Conservation (phyloP, 2,888 invertebrate genomes). For the Ophion obscuratus region DNA sequence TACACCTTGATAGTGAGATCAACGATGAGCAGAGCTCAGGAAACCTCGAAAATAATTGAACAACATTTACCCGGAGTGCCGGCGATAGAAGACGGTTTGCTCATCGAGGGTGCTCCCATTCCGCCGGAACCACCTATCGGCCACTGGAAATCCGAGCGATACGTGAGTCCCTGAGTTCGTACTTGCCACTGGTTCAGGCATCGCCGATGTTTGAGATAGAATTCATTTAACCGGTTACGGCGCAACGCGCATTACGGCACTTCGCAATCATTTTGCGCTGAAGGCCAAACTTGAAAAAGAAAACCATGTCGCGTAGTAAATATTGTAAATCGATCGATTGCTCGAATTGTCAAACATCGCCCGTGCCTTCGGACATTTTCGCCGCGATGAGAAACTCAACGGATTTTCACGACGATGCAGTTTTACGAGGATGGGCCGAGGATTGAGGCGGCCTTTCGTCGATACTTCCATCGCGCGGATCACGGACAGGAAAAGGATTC, state of each 20-base stretch:
- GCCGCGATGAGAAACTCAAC: too few species aligned
- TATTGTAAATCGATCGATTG: too few species aligned
- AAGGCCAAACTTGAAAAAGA: too few species aligned
- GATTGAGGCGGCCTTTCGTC: constrained; percentile 97
- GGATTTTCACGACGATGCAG: constrained; percentile 83
- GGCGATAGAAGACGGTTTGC: constrained; percentile 88
- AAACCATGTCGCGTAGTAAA: too few species aligned
- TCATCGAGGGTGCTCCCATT: constrained; percentile 97
- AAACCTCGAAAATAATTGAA: constrained; percentile 94
- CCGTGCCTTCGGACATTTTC: too few species aligned
- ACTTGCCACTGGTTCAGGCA: not conserved
- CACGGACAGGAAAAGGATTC: constrained; percentile 92
- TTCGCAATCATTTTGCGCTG: not conserved
- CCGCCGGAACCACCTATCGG: constrained; percentile 96
- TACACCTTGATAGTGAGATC: constrained; percentile 93
- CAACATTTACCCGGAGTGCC: constrained; percentile 87
- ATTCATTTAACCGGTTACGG: not conserved
- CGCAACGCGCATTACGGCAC: too few species aligned
- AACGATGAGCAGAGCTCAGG: constrained; percentile 96
- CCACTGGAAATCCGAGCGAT: constrained; percentile 93
- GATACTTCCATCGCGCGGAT: constrained; percentile 96
- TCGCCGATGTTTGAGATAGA: too few species aligned
- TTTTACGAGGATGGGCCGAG: constrained; percentile 96
- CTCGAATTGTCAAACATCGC: too few species aligned
- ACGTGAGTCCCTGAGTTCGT: constrained; percentile 85